These are phyloP conservation scores for Elysia chlorotica DNA, from an alignment of 1,140 invertebrate genomes.

Conservation along the genomic window DNA sequence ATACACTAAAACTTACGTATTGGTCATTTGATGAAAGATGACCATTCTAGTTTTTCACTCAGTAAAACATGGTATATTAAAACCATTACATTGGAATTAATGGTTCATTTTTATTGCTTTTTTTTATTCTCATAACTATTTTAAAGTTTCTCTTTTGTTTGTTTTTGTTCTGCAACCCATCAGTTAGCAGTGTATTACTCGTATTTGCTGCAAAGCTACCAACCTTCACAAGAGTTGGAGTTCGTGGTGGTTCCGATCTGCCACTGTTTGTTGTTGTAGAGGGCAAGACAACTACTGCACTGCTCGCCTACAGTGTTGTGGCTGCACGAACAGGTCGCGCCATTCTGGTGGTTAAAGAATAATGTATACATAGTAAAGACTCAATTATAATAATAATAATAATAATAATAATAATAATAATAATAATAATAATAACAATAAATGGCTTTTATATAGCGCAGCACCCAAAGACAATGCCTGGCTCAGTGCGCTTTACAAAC, in stretches of 20 bases:
- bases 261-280: constrained; percentile 13
- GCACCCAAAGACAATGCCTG: background rate
- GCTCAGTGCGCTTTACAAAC: too few species aligned
- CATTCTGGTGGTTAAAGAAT: background rate
- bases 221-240: background rate
- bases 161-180: background rate
- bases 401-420: background rate
- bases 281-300: constrained; percentile 4
- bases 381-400: background rate
- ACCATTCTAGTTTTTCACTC: too few species aligned
- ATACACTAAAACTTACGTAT: too few species aligned
- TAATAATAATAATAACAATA: background rate
- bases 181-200: background rate
- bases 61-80: too few species aligned
- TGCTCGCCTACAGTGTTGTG: constrained; percentile 14
- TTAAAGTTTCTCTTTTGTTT: background rate
- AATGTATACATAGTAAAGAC: background rate
- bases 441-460: background rate
- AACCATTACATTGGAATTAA: background rate
- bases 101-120: background rate
- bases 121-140: too few species aligned
- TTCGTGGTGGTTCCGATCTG: background rate
- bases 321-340: constrained; percentile 3
- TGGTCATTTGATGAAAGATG: too few species aligned
- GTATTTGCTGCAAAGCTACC: background rate